Evolutionary conservation across 2,888 invertebrate genomes (phyloP), one percentile per base, ranked within the genome.

Genomic region (Plebejus melissa): DNA sequence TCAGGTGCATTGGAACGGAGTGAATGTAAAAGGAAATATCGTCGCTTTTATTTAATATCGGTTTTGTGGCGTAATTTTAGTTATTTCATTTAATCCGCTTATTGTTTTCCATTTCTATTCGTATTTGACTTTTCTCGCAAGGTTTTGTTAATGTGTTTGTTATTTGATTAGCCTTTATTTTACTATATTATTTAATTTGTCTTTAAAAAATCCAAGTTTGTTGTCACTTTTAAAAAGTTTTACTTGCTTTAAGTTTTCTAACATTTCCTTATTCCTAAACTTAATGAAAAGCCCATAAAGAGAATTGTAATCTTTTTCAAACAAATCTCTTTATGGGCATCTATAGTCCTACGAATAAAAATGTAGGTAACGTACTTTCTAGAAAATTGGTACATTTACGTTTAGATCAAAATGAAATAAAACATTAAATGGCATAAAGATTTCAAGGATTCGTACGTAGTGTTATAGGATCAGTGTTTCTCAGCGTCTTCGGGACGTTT

Each of bases 1-100:
- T 76, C 76, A 75, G 70, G 75, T 70, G 70, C 75, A 75, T 57
- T 75, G 75, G 70, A 57, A 70, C 69, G 75, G 69, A 69, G 69
- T 69, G 69, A 74, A 75, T 75, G 69, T 50, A 65, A 69, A 69
- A 69, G 50, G 69, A 57, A 75, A 69, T 57, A 69, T 75, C 54
- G 69, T 75, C 65, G 22, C 65, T 46, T 74, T 74, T 46, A 65
- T 32, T 69, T 74, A 46, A 74, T 69, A 74, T 69, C 74, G 71
- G 71, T 71, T 71, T 71, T 71, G 65, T 71, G 71, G 41, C 46
- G 46, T 22, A 9, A 71, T 71, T 71, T 71, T 69, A 69, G 74
- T 69, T 69, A 50, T 46, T 65, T 65, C 65, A 65, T 46, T 74
- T 74, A 28, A 50, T 16, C 46, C 50, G 28, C 41, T 65, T 22